Evolutionary conservation across 2,888 invertebrate genomes (phyloP).

Genomic region (Zelleria hepariella): DNA sequence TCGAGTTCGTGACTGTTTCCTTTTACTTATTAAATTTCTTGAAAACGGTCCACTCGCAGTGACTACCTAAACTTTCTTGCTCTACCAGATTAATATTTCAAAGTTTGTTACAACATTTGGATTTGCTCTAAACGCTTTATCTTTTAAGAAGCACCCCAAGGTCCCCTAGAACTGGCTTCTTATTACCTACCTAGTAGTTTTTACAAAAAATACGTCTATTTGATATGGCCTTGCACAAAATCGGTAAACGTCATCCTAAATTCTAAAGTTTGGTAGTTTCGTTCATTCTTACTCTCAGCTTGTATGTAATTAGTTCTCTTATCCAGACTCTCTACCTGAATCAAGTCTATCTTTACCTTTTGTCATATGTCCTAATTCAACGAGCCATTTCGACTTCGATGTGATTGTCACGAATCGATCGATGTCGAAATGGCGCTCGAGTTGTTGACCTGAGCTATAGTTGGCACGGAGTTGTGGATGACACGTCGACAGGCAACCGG

Average conservation of each 20-base stretch:
- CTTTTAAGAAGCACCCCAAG: constrained; percentile 46
- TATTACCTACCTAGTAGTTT: constrained; percentile 33
- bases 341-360: constrained; percentile 4
- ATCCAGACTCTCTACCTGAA: neutral
- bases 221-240: constrained; percentile 1
- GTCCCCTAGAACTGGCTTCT: constrained; percentile 55
- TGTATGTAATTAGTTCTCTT: neutral
- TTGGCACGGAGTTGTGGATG: constrained; percentile 72
- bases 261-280: neutral
- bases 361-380: neutral
- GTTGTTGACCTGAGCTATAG: constrained; percentile 41
- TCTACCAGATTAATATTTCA: constrained; percentile 30
- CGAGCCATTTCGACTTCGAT: constrained; percentile 8
- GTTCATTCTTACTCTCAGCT: constrained; percentile 2
- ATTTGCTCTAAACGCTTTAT: constrained; percentile 46
- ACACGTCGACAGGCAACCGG: constrained; percentile 88
- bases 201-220: constrained; percentile 13
- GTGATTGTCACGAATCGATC: constrained; percentile 4
- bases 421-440: constrained; percentile 33
- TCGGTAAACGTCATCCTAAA: constrained; percentile 6
- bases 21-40: neutral
- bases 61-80: constrained; percentile 49
- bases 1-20: constrained; percentile 18
- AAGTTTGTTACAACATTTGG: constrained; percentile 34
- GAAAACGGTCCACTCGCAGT: constrained; percentile 31